Percentiles rank a stretch among this genome's conserved stretches.
Conservation (phyloP, 2,113 vertebrate species). For the Zingel zingel region DNA sequence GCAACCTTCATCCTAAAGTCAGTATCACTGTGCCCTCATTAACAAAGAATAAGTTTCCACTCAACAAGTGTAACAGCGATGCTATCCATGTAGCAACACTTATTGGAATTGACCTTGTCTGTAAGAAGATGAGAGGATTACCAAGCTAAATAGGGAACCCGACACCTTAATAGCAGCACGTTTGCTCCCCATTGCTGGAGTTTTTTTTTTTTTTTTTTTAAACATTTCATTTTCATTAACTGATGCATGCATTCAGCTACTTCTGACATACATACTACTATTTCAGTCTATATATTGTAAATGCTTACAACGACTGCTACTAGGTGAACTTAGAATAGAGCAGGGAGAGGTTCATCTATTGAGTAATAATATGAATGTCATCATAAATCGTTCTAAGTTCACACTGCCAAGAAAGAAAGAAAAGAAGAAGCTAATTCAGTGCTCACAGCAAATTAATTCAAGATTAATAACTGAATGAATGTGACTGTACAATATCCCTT, state of each 20-base stretch:
- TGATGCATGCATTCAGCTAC: not conserved
- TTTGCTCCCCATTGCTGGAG: not conserved
- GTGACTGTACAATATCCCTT: not conserved
- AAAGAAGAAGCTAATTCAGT: not conserved
- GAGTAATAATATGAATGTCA: constrained; percentile 48
- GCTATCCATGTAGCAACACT: constrained; percentile 9
- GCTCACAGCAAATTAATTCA: constrained; percentile 1
- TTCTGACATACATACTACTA: constrained; percentile 21
- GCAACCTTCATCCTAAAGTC: constrained; percentile 35
- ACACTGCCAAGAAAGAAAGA: not conserved
- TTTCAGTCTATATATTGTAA: not conserved
- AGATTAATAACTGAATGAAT: not conserved
- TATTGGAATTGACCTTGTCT: constrained; percentile 17
- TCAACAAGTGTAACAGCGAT: constrained; percentile 21
- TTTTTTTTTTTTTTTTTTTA: not conserved
- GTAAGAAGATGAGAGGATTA: constrained; percentile 10
- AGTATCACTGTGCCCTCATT: constrained; percentile 28
- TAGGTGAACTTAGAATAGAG: constrained; percentile 53
- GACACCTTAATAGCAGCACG: not conserved
- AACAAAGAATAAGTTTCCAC: constrained; percentile 20
- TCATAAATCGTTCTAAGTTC: constrained; percentile 29
- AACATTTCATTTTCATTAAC: not conserved
- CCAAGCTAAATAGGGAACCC: not conserved
- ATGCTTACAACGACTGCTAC: constrained; percentile 21
- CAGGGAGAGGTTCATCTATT: constrained; percentile 57